phyloP scores from a whole-genome alignment of 2,113 vertebrate species.

The Sardina pilchardus region DNA sequence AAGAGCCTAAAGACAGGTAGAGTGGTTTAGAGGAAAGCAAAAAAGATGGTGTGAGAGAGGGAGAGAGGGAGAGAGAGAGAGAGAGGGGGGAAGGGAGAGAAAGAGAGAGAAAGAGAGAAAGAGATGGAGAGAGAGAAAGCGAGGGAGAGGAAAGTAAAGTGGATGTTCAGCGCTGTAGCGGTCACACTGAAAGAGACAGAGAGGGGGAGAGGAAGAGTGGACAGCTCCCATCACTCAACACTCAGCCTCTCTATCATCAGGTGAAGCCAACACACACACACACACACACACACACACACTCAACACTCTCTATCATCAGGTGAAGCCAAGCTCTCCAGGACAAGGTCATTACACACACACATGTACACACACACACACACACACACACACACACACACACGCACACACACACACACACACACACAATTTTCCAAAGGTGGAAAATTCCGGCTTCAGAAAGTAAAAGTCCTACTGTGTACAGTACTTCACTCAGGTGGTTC shows the following conservation, averaged over 20 bases:
- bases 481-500: too few relatives aligned
- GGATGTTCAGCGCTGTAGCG: too few relatives aligned
- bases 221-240: too few relatives aligned
- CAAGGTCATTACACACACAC: neutral
- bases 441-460: too few relatives aligned
- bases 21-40: neutral
- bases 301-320: too few relatives aligned
- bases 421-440: too few relatives aligned
- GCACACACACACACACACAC: neutral
- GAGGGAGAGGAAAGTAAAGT: neutral
- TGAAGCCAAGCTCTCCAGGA: too few relatives aligned
- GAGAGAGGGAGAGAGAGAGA: slow-evolving; percentile 6
- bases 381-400: neutral
- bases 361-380: neutral
- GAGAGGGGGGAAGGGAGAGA: neutral
- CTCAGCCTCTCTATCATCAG: neutral
- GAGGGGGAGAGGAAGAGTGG: too few relatives aligned
- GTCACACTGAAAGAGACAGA: too few relatives aligned
- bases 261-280: neutral
- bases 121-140: neutral
- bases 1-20: slow-evolving; percentile 3
- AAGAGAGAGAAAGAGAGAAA: neutral
- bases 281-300: neutral
- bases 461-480: too few relatives aligned
- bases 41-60: neutral